These are phyloP conservation scores for Chlorodrepanis virens DNA, from an alignment of 2,113 vertebrate species.

Conservation along the genomic window DNA sequence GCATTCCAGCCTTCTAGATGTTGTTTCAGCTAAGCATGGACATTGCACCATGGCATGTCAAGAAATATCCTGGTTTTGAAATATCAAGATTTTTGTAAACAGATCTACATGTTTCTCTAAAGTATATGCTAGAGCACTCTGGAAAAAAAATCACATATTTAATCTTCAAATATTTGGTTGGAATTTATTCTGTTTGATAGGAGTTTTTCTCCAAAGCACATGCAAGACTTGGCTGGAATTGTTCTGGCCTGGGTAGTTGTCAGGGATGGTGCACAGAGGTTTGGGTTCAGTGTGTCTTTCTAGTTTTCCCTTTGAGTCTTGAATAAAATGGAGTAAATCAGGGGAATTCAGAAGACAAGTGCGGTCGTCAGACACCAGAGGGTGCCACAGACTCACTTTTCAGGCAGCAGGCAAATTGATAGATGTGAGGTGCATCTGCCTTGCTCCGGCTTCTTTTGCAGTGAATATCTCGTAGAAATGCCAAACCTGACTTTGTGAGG, in stretches of 20 bases:
- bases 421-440: not conserved
- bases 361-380: constrained; percentile 64
- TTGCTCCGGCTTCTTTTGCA: not conserved
- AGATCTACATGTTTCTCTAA: not conserved
- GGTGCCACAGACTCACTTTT: constrained; percentile 70
- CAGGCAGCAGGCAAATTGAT: not conserved
- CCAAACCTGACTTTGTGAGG: not conserved
- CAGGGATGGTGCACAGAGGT: not conserved
- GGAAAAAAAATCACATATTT: not conserved
- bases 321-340: not conserved
- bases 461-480: not conserved
- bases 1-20: not conserved
- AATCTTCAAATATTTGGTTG: not conserved
- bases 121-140: not conserved
- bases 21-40: not conserved
- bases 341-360: not conserved
- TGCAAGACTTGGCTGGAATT: not conserved
- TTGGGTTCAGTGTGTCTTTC: not conserved
- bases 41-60: not conserved
- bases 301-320: not conserved
- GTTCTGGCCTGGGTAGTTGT: not conserved
- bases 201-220: not conserved
- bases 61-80: not conserved
- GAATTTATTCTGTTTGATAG: not conserved
- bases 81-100: not conserved